Base-by-base conservation (phyloP, 2,113 vertebrate species). In the Psettodes erumei region DNA sequence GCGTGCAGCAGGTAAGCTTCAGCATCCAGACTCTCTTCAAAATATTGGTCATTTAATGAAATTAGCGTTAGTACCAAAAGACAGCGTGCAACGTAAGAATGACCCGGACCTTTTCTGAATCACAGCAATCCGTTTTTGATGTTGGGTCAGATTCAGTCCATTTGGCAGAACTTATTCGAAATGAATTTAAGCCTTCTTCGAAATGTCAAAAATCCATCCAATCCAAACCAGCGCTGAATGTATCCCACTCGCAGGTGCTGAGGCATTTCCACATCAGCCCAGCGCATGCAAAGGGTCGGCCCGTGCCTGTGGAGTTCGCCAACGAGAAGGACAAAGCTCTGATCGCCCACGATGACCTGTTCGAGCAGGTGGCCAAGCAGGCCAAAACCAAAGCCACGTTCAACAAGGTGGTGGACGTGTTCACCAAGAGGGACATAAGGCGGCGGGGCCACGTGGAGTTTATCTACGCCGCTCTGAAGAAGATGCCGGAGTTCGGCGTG, bases 381-480 rank as follows among this genome's bases (percentile, higher is more conserved):
- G 18, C 43, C n/a, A 90, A 78, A 80, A 91, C 86, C 75, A 96
- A 95, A 63, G 94, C 94, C 10, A 91, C 90, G 0, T 98, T 96
- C 38, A 82, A 85, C 60, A 81, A 61, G 15, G 95, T 93, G 0
- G 58, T 98, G 45, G 92, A 92, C 0, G 43, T 88, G 27, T 98
- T 95, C 47, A 79, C 21, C 30, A 87, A 91, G 67, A 77, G 37
- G 8, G 95, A 93, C 12, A 75, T 95, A 15, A 91, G 94, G 2
- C 90, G 93, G 9, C 92, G 96, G 0, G 96, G 96, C 3, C 96
- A 97, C 0, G 92, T 98, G 27, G 96, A 98, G 85, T 96, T 98
- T 33, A 96, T 98, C 78, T 96, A 98, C 23, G 92, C 96, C 0
- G 96, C 96, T 3, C 84, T 97, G 73, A 93, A 87, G 77, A 95